Evolutionary conservation across 2,113 vertebrate genomes (phyloP).

Genomic region (Hippocampus guttulatus): DNA sequence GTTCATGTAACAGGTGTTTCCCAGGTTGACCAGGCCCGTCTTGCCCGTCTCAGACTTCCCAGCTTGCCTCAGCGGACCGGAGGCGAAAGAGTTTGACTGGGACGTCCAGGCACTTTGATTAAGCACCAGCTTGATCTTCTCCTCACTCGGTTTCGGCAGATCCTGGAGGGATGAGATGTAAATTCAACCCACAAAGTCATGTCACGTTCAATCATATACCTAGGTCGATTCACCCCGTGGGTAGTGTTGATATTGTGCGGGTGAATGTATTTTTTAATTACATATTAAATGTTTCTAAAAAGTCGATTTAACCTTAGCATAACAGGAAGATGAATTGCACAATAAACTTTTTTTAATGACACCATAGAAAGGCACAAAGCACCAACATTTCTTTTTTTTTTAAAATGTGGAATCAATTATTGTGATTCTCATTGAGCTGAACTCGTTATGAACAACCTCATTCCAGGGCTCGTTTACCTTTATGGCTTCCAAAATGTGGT

Average conservation of each 20-base stretch:
- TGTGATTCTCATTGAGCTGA: too few species aligned
- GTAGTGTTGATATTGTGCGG: too few species aligned
- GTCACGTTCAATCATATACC: too few species aligned
- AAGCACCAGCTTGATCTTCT: constrained; percentile 91
- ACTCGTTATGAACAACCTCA: not conserved
- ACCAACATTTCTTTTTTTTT: too few species aligned
- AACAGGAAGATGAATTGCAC: too few species aligned
- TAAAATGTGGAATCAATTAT: too few species aligned
- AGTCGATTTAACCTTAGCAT: too few species aligned
- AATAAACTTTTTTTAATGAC: too few species aligned
- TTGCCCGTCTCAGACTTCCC: constrained; percentile 97
- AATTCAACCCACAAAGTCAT: not conserved
- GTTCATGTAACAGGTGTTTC: constrained; percentile 99
- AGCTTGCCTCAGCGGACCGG: constrained; percentile 83
- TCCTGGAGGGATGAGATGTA: constrained; percentile 67
- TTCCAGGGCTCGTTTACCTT: constrained; percentile 75
- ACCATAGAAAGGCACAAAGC: too few species aligned
- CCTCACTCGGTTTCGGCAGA: constrained; percentile 87
- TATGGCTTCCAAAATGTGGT: constrained; percentile 88
- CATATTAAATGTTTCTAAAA: too few species aligned
- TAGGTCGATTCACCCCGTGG: too few species aligned
- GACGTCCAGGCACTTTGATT: constrained; percentile 99
- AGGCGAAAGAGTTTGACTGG: constrained; percentile 87
- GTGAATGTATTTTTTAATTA: too few species aligned
- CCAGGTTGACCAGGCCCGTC: constrained; percentile 94